Evolutionary conservation across 2,113 vertebrate genomes (phyloP), one percentile per base, ranked within the genome.

Genomic region (Xiphophorus couchianus): DNA sequence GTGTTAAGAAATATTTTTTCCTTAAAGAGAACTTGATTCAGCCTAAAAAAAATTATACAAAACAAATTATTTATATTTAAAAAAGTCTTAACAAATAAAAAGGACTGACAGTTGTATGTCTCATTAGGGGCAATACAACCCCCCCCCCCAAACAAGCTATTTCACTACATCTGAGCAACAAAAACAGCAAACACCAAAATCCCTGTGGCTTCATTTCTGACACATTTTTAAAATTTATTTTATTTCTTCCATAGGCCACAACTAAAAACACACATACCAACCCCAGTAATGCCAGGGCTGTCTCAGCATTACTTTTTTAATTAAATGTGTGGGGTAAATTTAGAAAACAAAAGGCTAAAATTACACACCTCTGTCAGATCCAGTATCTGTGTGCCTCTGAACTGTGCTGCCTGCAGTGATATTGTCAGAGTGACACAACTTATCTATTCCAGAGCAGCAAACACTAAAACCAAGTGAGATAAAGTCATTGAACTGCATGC

Each of bases 241-340:
- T 70, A 37, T 83, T 85, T 86, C 74, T 75, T 58, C 78, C 78
- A 74, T 82, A 84, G 85, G 73, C 79, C 72, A 31, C 14, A 11
- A 25, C 76, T 79, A 87, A 91, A 81, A 85, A 37, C 78, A 83
- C 86, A 91, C 66, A 88, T 10, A 76, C 63, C 62, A 76, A 83
- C 83, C 76, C 51, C 48, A 68, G 48, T 81, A 76, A 82, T 73
- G 77, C 51, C 11, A 62, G 48, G 51, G 61, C 22, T 84, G 37
- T 76, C 54, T 73, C 35, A 78, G 30, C 74, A 22, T 48, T 78
- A 30, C 72, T 25, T 87, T 28, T 48, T 74, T 88, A 64, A 84
- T 69, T 58, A 30, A 48, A 29, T 39, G 70, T 61, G 15, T 31
- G 44, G 22, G 7, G 42, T 63, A 77, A 76, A 69, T 81, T 17